Evolutionary conservation across 2,113 vertebrate species (phyloP).

Genomic region (Axis porcinus): DNA sequence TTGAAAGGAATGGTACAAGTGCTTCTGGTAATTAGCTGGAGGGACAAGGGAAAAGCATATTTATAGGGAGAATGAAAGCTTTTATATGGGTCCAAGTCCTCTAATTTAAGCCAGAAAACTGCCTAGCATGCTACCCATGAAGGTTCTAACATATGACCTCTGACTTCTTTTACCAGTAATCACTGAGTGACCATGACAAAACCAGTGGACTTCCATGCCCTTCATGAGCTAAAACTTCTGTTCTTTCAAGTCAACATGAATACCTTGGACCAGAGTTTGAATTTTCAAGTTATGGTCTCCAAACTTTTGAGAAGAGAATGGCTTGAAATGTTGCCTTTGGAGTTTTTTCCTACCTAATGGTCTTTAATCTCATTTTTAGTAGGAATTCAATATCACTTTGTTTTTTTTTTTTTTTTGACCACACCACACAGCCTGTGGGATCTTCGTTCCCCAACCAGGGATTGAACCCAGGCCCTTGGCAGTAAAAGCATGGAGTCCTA

Average conservation of each 20-base stretch:
- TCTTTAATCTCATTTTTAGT: not conserved
- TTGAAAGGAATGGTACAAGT: not conserved
- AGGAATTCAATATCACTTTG: not conserved
- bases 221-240: conserved; percentile 51
- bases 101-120: conserved; percentile 61
- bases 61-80: conserved; percentile 17
- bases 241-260: conserved; percentile 31
- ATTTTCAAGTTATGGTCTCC: not conserved
- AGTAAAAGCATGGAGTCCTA: not conserved
- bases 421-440: not conserved
- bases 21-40: conserved; percentile 53
- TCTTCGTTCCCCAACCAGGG: not conserved
- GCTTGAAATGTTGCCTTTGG: not conserved
- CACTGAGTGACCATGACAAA: conserved; percentile 55
- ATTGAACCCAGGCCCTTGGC: not conserved
- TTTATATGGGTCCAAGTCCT: not conserved
- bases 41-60: not conserved
- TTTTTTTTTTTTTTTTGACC: not conserved
- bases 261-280: not conserved
- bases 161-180: conserved; percentile 63
- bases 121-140: not conserved
- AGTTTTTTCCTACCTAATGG: not conserved
- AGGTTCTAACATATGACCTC: conserved; percentile 62
- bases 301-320: not conserved
- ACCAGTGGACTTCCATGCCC: conserved; percentile 7